Conservation (phyloP, 2,888 invertebrate genomes). For the Archips crataeganus region DNA sequence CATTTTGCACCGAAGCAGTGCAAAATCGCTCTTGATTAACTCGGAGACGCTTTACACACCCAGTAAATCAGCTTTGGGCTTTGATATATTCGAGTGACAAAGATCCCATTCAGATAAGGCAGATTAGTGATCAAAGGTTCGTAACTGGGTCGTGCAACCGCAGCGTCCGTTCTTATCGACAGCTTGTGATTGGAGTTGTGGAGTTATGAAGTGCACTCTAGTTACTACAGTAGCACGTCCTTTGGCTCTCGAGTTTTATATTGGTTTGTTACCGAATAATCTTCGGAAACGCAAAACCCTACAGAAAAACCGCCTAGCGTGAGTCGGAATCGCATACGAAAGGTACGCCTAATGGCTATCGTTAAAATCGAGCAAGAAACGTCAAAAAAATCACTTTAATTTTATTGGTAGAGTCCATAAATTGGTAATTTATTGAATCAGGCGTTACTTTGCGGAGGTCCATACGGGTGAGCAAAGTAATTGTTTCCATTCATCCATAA, state of each 20-base stretch:
- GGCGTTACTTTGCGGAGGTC: too few relatives aligned
- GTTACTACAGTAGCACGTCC: not conserved
- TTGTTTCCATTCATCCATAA: too few relatives aligned
- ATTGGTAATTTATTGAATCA: too few relatives aligned
- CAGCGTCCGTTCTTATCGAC: constrained; percentile 1
- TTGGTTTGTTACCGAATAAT: not conserved
- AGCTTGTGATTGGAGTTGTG: not conserved
- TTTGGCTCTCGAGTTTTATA: not conserved
- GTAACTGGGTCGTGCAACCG: constrained; percentile 2
- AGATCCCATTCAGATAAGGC: constrained; percentile 9
- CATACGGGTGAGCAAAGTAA: too few relatives aligned
- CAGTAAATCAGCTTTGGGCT: not conserved
- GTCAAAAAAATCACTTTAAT: too few relatives aligned
- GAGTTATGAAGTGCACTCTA: not conserved
- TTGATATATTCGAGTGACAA: constrained; percentile 4
- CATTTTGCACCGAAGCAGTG: too few relatives aligned
- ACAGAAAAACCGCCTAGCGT: too few relatives aligned
- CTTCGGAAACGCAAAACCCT: not conserved
- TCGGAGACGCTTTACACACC: not conserved
- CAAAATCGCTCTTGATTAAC: not conserved
- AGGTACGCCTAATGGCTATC: too few relatives aligned
- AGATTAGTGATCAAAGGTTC: constrained; percentile 12
- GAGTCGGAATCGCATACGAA: too few relatives aligned
- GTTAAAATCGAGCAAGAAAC: too few relatives aligned
- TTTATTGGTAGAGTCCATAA: too few relatives aligned